Conservation (phyloP, 1,140 invertebrate genomes). For the Drosophila pallidifrons region DNA sequence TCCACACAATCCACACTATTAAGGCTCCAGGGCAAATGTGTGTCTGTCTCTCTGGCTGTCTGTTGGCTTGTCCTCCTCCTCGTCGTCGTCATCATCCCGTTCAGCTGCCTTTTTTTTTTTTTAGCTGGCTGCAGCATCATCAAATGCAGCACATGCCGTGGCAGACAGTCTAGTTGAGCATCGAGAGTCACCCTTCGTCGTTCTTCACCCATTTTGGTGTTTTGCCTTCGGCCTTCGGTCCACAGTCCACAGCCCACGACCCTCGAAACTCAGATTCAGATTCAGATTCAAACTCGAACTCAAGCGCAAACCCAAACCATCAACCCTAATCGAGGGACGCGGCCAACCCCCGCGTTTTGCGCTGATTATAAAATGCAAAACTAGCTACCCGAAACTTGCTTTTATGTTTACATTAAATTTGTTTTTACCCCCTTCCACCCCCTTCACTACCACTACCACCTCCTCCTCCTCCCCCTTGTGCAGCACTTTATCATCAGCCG, state of each 20-base stretch:
- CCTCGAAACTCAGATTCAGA: not conserved
- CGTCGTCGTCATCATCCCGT: not conserved
- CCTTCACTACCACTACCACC: not conserved
- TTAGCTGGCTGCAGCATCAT: slow-evolving; percentile 29
- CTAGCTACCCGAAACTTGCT: slow-evolving; percentile 67
- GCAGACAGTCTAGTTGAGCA: slow-evolving; percentile 12
- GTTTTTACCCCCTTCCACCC: slow-evolving; percentile 4
- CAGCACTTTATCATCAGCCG: no score
- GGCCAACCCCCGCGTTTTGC: slow-evolving; percentile 57
- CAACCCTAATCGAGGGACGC: slow-evolving; percentile 43
- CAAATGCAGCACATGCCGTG: slow-evolving; percentile 53
- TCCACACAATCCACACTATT: slow-evolving; percentile 51
- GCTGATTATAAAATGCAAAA: slow-evolving; percentile 75
- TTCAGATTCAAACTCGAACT: no score
- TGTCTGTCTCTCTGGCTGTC: slow-evolving; percentile 26
- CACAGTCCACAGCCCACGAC: not conserved
- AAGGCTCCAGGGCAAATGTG: slow-evolving; percentile 59
- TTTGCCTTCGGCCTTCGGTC: slow-evolving; percentile 3
- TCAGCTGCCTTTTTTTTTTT: slow-evolving; percentile 24
- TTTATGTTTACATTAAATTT: slow-evolving; percentile 78
- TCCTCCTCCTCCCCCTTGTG: not conserved
- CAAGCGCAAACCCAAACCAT: slow-evolving; percentile 23
- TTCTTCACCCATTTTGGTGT: slow-evolving; percentile 37
- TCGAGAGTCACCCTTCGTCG: slow-evolving; percentile 29
- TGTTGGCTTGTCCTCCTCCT: no score